Percentiles rank a stretch among this genome's conserved stretches.
Conservation (phyloP, 1,140 invertebrate species). For the Drosophila funebris region DNA sequence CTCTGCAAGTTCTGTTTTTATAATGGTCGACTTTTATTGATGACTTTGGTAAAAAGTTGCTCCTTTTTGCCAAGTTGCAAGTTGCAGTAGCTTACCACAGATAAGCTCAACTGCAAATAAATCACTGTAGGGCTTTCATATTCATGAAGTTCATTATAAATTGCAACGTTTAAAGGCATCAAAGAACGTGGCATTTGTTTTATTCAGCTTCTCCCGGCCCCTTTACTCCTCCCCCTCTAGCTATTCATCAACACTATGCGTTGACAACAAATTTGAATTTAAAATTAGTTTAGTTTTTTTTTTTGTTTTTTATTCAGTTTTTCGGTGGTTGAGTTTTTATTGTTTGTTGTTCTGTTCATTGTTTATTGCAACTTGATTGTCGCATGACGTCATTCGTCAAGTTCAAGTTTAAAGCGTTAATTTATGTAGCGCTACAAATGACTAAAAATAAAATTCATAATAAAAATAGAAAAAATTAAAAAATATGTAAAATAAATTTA, state of each 20-base stretch:
- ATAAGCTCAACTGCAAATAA: constrained; percentile 43
- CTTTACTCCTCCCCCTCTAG: background rate
- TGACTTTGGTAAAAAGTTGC: constrained; percentile 36
- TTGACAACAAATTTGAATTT: constrained; percentile 59
- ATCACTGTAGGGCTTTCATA: constrained; percentile 27
- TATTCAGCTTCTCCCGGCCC: background rate
- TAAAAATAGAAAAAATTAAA: constrained; percentile 13
- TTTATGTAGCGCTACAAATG: constrained; percentile 56
- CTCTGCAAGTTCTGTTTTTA: constrained; percentile 17
- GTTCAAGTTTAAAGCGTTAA: constrained; percentile 71
- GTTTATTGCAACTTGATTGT: constrained; percentile 67
- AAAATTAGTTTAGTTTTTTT: constrained; percentile 42
- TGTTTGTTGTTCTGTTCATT: constrained; percentile 61
- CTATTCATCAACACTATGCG: constrained; percentile 17
- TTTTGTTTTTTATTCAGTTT: constrained; percentile 51
- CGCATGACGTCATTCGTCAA: constrained; percentile 62
- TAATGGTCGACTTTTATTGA: constrained; percentile 42
- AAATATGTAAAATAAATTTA: constrained; percentile 4
- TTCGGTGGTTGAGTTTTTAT: constrained; percentile 65
- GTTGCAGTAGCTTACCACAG: constrained; percentile 20
- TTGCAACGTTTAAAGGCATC: constrained; percentile 27
- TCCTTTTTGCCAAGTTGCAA: background rate
- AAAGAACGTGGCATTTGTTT: constrained; percentile 22
- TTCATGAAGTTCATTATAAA: constrained; percentile 41
- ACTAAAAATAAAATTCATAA: constrained; percentile 28